Evolutionary conservation across 2,888 invertebrate species (phyloP), one percentile per base, ranked within the genome.

Genomic region (Hedya salicella): DNA sequence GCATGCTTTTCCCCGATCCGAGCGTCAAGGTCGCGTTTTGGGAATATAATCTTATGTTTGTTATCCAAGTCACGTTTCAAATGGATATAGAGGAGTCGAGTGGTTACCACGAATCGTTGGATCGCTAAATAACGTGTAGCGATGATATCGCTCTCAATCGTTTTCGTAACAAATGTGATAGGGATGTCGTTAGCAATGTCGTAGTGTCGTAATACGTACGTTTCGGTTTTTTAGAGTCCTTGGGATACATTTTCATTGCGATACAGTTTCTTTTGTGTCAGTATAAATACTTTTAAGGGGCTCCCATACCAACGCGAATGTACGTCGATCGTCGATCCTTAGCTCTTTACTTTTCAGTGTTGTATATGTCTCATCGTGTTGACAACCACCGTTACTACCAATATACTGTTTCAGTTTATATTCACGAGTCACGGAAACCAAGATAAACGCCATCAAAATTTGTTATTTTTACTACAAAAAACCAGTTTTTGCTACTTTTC

Each of bases 51-150:
- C 69, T 70, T 42, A 16, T 16, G 63, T 57, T 49, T 60, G 42
- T 42, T 42, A 71, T 72, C 71, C 75, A 74, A 70, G 76, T 70
- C 75, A 74, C 76, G 73, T 72, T 65, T 57, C n/a, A 14, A 13
- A 59, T 13, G 48, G 40, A 63, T 54, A 57, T 56, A 64, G 53
- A 62, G 54, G 56, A 67, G 62, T 62, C 60, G 44, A 56, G 62
- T 39, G 53, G 63, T 63, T 69, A 69, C 70, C 67, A 69, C 62
- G 69, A 62, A 62, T 68, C 76, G 69, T 69, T 76, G 74, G 70
- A 74, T 69, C 62, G 69, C 64, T 19, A 73, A 72, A 70, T 71
- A 73, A 73, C 65, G 69, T 63, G 53, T 60, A 42, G 64, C 70
- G 69, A 72, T 73, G 44, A 36, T 25, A 30, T 52, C 67, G 60